phyloP scores from a whole-genome alignment of 2,888 invertebrate species.

The Xestia c-nigrum region DNA sequence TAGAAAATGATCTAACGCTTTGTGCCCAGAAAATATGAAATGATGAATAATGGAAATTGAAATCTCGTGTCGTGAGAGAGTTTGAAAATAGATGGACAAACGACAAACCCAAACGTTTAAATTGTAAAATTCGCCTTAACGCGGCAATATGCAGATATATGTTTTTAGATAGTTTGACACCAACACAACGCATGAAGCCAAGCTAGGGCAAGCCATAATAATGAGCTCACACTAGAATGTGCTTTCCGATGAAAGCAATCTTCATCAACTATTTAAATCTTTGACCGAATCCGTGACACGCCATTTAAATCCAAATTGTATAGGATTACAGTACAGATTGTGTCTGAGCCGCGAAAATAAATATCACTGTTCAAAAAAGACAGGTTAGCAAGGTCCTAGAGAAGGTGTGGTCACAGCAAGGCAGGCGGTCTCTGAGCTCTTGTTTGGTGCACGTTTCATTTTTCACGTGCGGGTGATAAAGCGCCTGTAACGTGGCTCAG shows the following conservation, averaged over 20 bases:
- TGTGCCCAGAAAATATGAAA: not conserved
- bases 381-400: not conserved
- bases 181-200: not conserved
- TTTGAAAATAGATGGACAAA: not conserved
- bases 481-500: constrained; percentile 4
- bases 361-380: not conserved
- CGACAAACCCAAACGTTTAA: not conserved
- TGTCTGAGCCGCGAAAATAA: not conserved
- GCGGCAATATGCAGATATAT: not conserved
- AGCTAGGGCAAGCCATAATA: too few relatives aligned
- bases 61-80: not conserved
- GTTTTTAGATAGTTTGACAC: not conserved
- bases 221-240: not conserved
- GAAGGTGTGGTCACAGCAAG: not conserved
- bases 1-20: not conserved
- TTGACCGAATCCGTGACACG: not conserved
- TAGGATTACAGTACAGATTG: not conserved
- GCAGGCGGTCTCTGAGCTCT: constrained; percentile 14
- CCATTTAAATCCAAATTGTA: not conserved
- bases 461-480: constrained; percentile 46
- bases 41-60: not conserved
- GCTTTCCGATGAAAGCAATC: not conserved
- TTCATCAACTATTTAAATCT: not conserved
- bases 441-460: constrained; percentile 27
- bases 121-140: not conserved